A percentile compares a stretch with the other conserved stretches of the same genome.
phyloP scores from a whole-genome alignment of 2,888 invertebrate species.

The Yponomeuta sedellus region DNA sequence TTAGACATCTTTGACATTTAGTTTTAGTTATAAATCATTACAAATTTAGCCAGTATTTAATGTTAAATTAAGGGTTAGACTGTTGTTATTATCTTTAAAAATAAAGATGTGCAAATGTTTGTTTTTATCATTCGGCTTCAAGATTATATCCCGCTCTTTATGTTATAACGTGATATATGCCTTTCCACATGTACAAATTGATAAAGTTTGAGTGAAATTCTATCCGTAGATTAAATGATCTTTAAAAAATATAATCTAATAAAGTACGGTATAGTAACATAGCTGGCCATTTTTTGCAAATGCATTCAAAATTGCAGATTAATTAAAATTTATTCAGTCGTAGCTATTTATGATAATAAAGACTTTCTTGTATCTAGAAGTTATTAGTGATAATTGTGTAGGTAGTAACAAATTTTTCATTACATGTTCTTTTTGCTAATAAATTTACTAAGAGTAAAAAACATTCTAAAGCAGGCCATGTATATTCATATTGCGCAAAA shows the following conservation, averaged over 20 bases:
- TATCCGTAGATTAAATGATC: too few species aligned
- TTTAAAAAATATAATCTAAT: too few species aligned
- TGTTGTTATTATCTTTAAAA: constrained; percentile 8
- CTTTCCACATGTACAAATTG: too few species aligned
- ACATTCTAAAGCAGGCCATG: constrained; percentile 10
- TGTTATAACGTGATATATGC: too few species aligned
- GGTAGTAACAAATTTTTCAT: neutral
- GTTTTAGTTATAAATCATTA: constrained; percentile 22
- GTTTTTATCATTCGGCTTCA: neutral
- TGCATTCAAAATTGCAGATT: too few species aligned
- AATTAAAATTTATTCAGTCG: too few species aligned
- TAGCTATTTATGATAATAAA: too few species aligned
- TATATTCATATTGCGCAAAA: constrained; percentile 44
- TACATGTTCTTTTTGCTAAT: neutral
- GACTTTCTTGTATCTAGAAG: too few species aligned
- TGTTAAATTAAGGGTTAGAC: constrained; percentile 4
- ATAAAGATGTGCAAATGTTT: constrained; percentile 9
- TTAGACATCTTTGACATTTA: constrained; percentile 68
- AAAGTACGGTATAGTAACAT: too few species aligned
- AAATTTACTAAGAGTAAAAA: neutral
- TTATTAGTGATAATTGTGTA: too few species aligned
- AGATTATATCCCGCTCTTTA: neutral
- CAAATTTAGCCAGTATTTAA: constrained; percentile 13
- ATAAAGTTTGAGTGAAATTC: too few species aligned
- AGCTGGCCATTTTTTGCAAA: too few species aligned